Conservation (phyloP, 2,113 vertebrate species). For the Macrotis lagotis region DNA sequence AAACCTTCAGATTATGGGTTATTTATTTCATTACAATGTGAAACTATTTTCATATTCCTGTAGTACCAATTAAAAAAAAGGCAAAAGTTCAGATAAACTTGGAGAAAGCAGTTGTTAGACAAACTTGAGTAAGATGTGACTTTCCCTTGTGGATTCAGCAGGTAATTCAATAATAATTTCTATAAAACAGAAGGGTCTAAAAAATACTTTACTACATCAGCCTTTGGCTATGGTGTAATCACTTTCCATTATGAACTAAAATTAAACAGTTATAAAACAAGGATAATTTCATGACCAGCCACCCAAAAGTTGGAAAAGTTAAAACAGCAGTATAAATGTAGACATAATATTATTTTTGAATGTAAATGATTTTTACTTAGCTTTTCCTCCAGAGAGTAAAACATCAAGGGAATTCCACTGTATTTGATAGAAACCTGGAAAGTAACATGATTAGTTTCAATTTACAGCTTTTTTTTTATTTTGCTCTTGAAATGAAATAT, state of each 20-base stretch:
- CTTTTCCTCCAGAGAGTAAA: constrained; percentile 55
- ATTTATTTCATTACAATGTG: constrained; percentile 5
- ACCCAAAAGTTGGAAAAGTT: constrained; percentile 71
- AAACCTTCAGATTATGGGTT: constrained; percentile 6
- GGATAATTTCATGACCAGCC: constrained; percentile 78
- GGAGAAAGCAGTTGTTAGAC: constrained; percentile 20
- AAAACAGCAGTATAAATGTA: constrained; percentile 74
- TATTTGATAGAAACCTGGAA: constrained; percentile 54
- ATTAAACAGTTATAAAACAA: constrained; percentile 79
- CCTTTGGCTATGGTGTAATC: constrained; percentile 73
- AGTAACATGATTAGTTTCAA: constrained; percentile 35
- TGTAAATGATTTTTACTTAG: constrained; percentile 71
- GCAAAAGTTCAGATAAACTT: constrained; percentile 49
- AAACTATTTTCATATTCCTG: background rate
- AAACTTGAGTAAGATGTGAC: constrained; percentile 41
- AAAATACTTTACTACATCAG: constrained; percentile 77
- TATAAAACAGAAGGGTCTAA: constrained; percentile 68
- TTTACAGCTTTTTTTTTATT: constrained; percentile 58
- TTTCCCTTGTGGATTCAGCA: constrained; percentile 48
- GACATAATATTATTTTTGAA: constrained; percentile 76
- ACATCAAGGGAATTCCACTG: constrained; percentile 64
- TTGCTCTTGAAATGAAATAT: constrained; percentile 54
- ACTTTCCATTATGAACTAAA: constrained; percentile 78
- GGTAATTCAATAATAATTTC: constrained; percentile 72
- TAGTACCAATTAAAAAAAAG: background rate